Conservation (phyloP, 2,113 vertebrate genomes). For the Pavo muticus region DNA sequence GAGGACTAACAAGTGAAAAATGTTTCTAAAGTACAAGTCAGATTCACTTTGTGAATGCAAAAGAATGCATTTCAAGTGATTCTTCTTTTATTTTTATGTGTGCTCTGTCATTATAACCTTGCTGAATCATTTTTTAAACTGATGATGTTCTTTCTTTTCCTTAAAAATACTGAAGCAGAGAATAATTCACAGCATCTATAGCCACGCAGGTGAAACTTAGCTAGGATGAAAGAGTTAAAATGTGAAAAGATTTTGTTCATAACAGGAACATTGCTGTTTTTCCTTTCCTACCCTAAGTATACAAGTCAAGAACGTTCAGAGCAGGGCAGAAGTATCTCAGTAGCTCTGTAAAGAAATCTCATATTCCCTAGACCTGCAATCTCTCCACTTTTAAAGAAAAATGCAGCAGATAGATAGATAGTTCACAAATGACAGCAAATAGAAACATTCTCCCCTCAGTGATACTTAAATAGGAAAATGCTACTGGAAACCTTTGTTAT, state of each 20-base stretch:
- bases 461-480: background rate
- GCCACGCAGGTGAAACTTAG: background rate
- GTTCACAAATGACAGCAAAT: background rate
- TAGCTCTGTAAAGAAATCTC: background rate
- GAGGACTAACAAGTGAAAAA: background rate
- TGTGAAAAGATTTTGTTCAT: background rate
- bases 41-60: background rate
- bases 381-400: background rate
- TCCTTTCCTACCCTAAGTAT: accelerated
- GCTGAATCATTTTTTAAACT: background rate
- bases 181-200: background rate
- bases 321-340: background rate
- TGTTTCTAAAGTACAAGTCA: background rate
- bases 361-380: background rate
- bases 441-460: background rate
- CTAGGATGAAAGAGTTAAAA: background rate
- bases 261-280: background rate
- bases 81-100: background rate
- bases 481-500: background rate
- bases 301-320: background rate
- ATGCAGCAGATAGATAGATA: background rate
- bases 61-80: background rate
- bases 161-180: background rate
- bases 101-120: background rate
- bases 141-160: background rate